Conservation (phyloP, 2,113 vertebrate species). For the Euleptes europaea region DNA sequence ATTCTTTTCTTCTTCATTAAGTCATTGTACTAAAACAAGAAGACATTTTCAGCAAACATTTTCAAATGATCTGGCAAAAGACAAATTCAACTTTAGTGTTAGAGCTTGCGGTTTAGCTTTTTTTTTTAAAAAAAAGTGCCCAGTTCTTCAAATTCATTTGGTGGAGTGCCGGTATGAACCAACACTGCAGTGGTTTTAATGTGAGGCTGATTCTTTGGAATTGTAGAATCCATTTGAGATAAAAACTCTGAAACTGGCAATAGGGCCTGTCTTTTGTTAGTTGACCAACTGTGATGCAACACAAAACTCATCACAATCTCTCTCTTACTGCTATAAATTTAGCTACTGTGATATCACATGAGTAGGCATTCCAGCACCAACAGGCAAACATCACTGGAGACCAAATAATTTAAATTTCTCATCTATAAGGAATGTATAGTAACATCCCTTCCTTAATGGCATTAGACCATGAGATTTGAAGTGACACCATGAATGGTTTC, state of each 20-base stretch:
- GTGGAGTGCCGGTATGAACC: background rate
- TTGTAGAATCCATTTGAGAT: too few relatives aligned
- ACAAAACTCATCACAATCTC: background rate
- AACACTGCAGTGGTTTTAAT: background rate
- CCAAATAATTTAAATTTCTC: background rate
- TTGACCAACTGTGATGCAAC: background rate
- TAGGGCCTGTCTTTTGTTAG: background rate
- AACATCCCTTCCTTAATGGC: background rate
- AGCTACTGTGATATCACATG: background rate
- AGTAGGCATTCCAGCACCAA: background rate
- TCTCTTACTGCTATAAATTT: background rate
- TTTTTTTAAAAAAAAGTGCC: too few relatives aligned
- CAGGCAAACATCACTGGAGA: background rate
- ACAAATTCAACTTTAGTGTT: background rate
- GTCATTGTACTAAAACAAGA: slow-evolving; percentile 86
- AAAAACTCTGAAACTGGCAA: background rate
- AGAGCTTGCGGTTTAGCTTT: background rate
- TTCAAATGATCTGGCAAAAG: background rate
- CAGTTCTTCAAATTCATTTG: background rate
- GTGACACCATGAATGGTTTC: too few relatives aligned
- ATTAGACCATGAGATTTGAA: background rate
- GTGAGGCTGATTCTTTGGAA: background rate
- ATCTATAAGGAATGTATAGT: too few relatives aligned
- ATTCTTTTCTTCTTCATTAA: slow-evolving; percentile 93
- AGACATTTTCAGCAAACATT: slow-evolving; percentile 28